Conservation (phyloP, 2,797 vertebrate genomes). For the Halcyon badia region DNA sequence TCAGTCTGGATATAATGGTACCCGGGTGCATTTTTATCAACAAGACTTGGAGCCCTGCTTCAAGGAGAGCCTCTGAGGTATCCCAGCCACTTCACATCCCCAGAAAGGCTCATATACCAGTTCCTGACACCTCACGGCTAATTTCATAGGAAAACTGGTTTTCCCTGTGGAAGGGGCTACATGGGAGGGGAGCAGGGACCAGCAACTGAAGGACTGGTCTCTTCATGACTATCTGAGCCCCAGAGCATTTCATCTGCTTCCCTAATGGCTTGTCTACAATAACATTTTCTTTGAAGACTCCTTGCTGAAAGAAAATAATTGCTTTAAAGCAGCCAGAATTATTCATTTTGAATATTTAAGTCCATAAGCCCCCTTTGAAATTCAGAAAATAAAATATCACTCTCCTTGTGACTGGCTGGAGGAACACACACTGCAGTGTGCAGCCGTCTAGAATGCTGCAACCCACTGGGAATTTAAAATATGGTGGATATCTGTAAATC, state of each 20-base stretch:
- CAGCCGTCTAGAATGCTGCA: neutral
- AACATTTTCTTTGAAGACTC: neutral
- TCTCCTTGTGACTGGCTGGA: neutral
- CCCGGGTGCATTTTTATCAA: neutral
- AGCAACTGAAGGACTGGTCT: neutral
- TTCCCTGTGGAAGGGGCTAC: neutral
- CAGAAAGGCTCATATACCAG: neutral
- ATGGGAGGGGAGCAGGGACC: accelerated
- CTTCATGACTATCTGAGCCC: neutral
- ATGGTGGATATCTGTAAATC: neutral
- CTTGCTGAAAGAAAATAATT: neutral
- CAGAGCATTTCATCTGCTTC: neutral
- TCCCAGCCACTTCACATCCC: neutral
- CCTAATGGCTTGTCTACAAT: neutral
- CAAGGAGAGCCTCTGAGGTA: neutral
- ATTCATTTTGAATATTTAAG: neutral
- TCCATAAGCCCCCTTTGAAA: neutral
- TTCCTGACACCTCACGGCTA: neutral
- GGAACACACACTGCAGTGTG: accelerated
- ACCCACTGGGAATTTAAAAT: neutral
- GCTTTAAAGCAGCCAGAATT: neutral
- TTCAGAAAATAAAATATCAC: neutral
- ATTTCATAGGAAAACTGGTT: neutral
- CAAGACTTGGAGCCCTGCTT: neutral
- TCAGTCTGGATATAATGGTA: neutral